Evolutionary conservation across 2,797 vertebrate genomes (phyloP), one percentile per base, ranked within the genome.

Genomic region (Echeneis naucrates): DNA sequence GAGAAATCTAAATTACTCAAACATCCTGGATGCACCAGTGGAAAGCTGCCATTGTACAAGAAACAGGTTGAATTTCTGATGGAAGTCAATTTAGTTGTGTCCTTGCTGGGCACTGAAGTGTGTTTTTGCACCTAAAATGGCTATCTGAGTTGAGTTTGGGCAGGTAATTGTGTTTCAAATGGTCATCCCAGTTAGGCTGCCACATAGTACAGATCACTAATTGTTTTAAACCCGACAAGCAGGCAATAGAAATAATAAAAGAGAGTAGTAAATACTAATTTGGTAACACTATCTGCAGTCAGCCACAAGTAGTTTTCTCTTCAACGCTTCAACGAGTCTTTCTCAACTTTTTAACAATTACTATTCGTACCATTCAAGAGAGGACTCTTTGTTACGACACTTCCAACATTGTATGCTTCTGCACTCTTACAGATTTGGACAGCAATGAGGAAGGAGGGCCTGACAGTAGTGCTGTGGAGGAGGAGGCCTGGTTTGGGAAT

Each of bases 401-500:
- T 62, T n/a, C 3, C 7, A n/a, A 19, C 3, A 50, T 47, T 38
- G 0, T 66, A 23, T 75, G 27, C 52, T 16, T 48, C 68, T 24
- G 26, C 60, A 30, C 27, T 75, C 38, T 88, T 86, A 21, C 90
- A 99, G 98, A 99, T 97, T 93, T 96, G 94, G 95, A 96, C 91
- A 95, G 95, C 82, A 95, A 95, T 72, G 97, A 98, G 82, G 97
- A 97, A 81, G 97, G 95, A 85, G 96, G 96, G 90, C 94, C 92
- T 58, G 95, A 96, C 87, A 93, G 92, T 55, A 94, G 95, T 68
- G 94, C 96, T 87, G 97, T 95, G 82, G 97, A 98, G 88, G 97
- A 99, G 82, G 98, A 98, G 61, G 94, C 89, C 90, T 99, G 98
- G 98, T 99, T 96, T 93, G 97, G 96, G 87, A 98, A 97, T 83